Conservation (phyloP, 2,888 invertebrate genomes). For the Drymonia ruficornis region DNA sequence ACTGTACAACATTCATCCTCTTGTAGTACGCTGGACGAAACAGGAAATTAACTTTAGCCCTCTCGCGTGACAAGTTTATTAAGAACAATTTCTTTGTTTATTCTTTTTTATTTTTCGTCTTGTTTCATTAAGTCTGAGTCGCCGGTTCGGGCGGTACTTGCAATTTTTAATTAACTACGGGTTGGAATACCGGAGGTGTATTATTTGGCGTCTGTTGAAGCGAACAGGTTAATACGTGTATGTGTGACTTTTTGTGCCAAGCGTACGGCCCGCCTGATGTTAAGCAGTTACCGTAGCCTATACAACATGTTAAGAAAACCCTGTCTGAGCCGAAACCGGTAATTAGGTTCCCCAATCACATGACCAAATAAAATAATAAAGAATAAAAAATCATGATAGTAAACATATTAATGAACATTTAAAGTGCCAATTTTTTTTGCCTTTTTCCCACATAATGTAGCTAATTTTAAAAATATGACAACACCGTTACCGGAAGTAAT, state of each 20-base stretch:
- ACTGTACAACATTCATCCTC: constrained; percentile 15
- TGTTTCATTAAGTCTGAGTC: constrained; percentile 53
- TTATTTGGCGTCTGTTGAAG: not conserved
- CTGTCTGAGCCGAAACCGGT: no score
- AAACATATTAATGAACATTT: no score
- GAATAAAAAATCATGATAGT: no score
- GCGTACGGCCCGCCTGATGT: no score
- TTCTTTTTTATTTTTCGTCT: constrained; percentile 60
- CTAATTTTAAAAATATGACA: no score
- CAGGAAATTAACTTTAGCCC: constrained; percentile 81
- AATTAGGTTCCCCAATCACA: no score
- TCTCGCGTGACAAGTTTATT: constrained; percentile 80
- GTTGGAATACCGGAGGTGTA: not conserved
- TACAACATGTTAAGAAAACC: no score
- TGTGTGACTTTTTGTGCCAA: not conserved
- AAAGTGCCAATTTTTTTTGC: no score
- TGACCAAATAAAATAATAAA: no score
- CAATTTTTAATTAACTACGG: constrained; percentile 41
- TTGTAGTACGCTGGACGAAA: constrained; percentile 62
- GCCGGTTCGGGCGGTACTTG: constrained; percentile 38
- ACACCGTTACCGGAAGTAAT: no score
- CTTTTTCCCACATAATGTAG: no score
- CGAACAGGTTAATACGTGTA: not conserved
- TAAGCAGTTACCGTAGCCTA: no score
- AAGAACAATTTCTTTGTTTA: constrained; percentile 72